Evolutionary conservation across 2,113 vertebrate genomes (phyloP).

Genomic region (Oncorhynchus tshawytscha): DNA sequence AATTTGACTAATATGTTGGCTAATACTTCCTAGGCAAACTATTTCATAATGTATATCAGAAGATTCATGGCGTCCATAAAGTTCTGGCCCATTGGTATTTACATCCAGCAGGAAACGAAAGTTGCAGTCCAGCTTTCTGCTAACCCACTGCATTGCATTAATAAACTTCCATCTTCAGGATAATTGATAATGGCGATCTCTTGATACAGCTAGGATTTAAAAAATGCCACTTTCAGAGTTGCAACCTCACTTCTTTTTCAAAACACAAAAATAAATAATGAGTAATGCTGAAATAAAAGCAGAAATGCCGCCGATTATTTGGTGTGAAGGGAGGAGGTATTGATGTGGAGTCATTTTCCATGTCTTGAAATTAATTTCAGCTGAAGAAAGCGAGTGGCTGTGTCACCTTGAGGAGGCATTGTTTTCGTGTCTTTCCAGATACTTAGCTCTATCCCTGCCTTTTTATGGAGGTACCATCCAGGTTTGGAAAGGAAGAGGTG

Average conservation of each 20-base stretch:
- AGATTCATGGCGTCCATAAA: not conserved
- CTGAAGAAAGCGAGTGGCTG: conserved; percentile 19
- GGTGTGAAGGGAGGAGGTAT: conserved; percentile 35
- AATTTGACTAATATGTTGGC: conserved; percentile 7
- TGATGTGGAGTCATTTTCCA: conserved; percentile 30
- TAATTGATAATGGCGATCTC: conserved; percentile 7
- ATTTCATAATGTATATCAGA: conserved; percentile 10
- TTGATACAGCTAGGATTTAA: conserved; percentile 36
- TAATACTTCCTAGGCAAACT: conserved; percentile 16
- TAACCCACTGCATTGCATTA: conserved; percentile 1
- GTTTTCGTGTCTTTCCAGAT: conserved; percentile 12
- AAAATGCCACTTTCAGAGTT: conserved; percentile 27
- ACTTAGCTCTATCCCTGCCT: not conserved
- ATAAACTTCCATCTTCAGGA: conserved; percentile 8
- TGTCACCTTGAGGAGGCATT: conserved; percentile 31
- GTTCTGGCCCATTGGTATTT: conserved; percentile 3
- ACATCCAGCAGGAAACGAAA: not conserved
- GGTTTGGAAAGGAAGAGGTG: too few species aligned
- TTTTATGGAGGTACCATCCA: conserved; percentile 25
- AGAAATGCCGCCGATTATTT: conserved; percentile 16
- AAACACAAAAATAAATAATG: conserved; percentile 39
- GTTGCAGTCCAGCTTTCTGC: not conserved
- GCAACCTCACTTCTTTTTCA: conserved; percentile 39
- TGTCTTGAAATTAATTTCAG: conserved; percentile 24
- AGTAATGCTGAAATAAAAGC: conserved; percentile 33